Evolutionary conservation across 2,113 vertebrate genomes (phyloP).

Genomic region (Pterocles burchelli): DNA sequence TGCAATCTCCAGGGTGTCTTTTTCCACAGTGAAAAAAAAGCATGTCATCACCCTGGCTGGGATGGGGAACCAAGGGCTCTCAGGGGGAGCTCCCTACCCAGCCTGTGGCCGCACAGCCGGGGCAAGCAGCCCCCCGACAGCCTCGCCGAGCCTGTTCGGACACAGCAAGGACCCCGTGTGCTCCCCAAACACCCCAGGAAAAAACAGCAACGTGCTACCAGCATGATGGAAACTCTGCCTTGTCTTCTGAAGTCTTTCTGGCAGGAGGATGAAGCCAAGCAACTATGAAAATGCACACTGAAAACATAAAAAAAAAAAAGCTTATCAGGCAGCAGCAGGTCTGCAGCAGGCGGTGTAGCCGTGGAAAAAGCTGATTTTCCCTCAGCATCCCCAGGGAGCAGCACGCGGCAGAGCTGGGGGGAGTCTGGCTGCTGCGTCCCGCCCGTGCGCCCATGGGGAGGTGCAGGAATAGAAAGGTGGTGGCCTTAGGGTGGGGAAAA

Average conservation of each 20-base stretch:
- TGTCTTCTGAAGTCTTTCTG: background rate
- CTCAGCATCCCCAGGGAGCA: background rate
- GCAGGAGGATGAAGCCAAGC: background rate
- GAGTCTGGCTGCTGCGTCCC: background rate
- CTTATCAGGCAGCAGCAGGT: background rate
- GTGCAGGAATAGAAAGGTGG: no score
- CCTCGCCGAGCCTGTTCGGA: fast-evolving
- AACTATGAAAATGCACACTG: fast-evolving
- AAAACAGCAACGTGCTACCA: fast-evolving
- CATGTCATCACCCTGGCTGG: background rate
- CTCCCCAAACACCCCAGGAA: background rate
- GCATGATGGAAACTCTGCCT: fast-evolving
- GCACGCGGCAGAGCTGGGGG: fast-evolving
- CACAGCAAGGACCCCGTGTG: fast-evolving
- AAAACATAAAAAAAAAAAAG: background rate
- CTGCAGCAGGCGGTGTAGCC: background rate
- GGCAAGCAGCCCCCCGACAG: background rate
- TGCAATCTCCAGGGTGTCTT: background rate
- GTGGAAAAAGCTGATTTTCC: background rate
- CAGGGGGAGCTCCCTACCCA: fast-evolving
- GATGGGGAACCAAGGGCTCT: background rate
- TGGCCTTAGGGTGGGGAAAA: background rate
- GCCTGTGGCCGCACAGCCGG: fast-evolving
- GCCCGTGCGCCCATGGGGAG: background rate
- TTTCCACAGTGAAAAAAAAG: background rate